Base-by-base conservation (phyloP, 2,797 vertebrate genomes). In the Enteromius thamalakanensis region DNA sequence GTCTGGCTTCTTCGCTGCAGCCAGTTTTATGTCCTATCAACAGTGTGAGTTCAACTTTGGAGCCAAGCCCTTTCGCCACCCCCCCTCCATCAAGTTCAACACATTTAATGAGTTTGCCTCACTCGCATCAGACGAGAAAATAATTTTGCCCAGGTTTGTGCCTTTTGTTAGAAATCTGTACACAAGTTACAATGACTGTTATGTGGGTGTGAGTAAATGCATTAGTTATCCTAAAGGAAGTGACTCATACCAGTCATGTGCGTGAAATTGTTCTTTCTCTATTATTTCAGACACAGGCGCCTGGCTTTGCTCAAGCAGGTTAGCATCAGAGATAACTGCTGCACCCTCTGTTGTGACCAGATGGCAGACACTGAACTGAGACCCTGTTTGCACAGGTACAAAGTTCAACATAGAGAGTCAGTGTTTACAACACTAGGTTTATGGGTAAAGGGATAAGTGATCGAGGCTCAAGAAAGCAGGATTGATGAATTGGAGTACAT, bases 41-140 rank as follows among this genome's bases (percentile, higher is more conserved):
- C 98, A 99, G 86, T 99, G 98, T 51, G 97, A 99, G 93, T 99
- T 99, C 91, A 99, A 99, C 93, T 99, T 99, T n/a, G 98, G 98
- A 92, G 96, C 96, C 92, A 99, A 97, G 89, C 96, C 98, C 89
- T 99, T 99, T 92, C 97, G 96, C 89, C 96, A 98, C 89, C 96
- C 97, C 26, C 98, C 98, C 0, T 87, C 97, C 17, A 91, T 95
- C 88, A 99, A 98, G 92, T 99, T 97, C 91, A 99, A 96, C 96
- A 99, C 98, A 90, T 99, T 99, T 90, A 99, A 99, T 68, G 97
- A 99, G 87, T 98, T 98, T 3, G 98, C 98, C 83, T 97, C 97
- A 7, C 93, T 99, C 81, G 95, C 95, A 81, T 94, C 97, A 75
- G 96, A 98, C 89, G 98, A 99, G 90, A 99, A 99, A 90, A 97